Evolutionary conservation across 2,797 vertebrate species (phyloP).

Genomic region (Lophotriccus pileatus): DNA sequence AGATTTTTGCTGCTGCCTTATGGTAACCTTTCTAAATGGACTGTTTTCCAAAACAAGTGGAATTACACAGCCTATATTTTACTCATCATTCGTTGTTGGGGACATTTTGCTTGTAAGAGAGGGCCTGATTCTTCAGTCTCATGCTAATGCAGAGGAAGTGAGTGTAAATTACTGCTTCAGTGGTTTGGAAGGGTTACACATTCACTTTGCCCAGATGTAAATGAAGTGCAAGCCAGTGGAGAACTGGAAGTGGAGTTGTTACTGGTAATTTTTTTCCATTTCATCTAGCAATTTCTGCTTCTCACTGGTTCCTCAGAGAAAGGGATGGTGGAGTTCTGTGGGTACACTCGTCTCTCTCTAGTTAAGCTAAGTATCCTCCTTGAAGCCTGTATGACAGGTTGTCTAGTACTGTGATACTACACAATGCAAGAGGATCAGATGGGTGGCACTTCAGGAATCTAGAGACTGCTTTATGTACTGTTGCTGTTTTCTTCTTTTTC

Average conservation of each 20-base stretch:
- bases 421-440: not conserved
- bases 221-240: not conserved
- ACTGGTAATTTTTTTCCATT: not conserved
- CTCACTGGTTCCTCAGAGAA: not conserved
- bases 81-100: not conserved
- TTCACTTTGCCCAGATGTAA: not conserved
- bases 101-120: not conserved
- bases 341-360: not conserved
- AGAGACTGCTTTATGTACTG: conserved; percentile 33
- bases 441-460: conserved; percentile 51
- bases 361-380: not conserved
- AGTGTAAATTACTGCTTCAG: not conserved
- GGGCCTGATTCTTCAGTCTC: not conserved
- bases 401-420: not conserved
- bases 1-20: conserved; percentile 1
- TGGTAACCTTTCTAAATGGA: conserved; percentile 47
- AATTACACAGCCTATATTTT: conserved; percentile 27
- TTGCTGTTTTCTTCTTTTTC: not conserved
- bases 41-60: conserved; percentile 31
- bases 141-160: not conserved
- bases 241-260: not conserved
- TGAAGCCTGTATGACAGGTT: not conserved
- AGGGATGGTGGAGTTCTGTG: not conserved
- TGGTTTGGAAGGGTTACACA: conserved; percentile 7
- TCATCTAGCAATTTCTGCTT: not conserved